These are phyloP conservation scores for Lordiphosa stackelbergi DNA, from an alignment of 1,140 invertebrate genomes.

Conservation along the genomic window DNA sequence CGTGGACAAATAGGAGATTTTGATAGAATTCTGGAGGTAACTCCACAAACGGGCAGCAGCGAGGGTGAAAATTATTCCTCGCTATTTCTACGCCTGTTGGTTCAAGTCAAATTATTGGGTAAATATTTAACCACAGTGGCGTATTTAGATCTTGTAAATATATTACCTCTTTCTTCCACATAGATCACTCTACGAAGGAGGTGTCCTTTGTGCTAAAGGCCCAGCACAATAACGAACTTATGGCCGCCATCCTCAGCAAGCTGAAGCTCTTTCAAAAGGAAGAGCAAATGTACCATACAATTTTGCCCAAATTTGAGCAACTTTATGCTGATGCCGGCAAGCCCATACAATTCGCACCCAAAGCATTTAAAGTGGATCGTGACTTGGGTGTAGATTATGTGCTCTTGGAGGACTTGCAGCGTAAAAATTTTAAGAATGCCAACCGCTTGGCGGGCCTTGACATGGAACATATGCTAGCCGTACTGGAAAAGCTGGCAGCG, in stretches of 20 bases:
- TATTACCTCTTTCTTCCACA: background rate
- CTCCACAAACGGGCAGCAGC: constrained; percentile 21
- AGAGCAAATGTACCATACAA: constrained; percentile 57
- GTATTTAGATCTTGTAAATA: background rate
- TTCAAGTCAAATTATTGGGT: constrained; percentile 61
- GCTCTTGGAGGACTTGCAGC: constrained; percentile 78
- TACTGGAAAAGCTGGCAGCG: constrained; percentile 79
- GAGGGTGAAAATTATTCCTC: constrained; percentile 56
- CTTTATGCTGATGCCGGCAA: constrained; percentile 53
- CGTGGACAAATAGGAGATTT: constrained; percentile 43
- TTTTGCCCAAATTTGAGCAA: constrained; percentile 68
- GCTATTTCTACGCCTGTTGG: constrained; percentile 46
- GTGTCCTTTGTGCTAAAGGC: constrained; percentile 61
- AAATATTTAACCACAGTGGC: background rate
- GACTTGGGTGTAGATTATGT: constrained; percentile 72
- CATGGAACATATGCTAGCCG: constrained; percentile 77
- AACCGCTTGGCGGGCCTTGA: constrained; percentile 79
- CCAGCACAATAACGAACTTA: constrained; percentile 49
- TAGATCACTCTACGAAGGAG: constrained; percentile 48
- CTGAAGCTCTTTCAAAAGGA: constrained; percentile 65
- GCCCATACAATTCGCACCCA: constrained; percentile 59
- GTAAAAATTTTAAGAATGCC: constrained; percentile 79
- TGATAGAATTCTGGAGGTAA: constrained; percentile 35
- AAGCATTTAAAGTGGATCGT: constrained; percentile 58
- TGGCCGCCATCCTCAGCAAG: constrained; percentile 48